Evolutionary conservation across 2,113 vertebrate species (phyloP).

Genomic region (Leucopsar rothschildi): DNA sequence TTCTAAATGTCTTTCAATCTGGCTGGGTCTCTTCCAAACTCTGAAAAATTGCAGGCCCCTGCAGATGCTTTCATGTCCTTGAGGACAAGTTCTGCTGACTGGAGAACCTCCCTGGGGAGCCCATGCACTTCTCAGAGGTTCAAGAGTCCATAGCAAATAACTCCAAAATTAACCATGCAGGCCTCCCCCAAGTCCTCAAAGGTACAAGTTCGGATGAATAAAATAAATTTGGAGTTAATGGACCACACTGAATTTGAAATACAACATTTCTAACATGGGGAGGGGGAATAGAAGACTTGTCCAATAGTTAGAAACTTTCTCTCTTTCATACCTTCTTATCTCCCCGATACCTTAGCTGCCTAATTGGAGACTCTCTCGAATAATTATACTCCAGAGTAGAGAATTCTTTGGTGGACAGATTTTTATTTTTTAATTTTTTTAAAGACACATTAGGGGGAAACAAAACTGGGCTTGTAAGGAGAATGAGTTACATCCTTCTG

Average conservation of each 20-base stretch:
- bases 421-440: neutral
- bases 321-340: neutral
- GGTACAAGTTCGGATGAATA: neutral
- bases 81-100: conserved; percentile 4
- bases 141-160: conserved; percentile 28
- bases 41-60: neutral
- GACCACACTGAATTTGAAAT: neutral
- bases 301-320: neutral
- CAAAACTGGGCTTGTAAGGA: conserved; percentile 21
- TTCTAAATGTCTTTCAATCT: neutral
- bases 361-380: neutral
- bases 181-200: neutral
- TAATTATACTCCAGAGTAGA: neutral
- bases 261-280: neutral
- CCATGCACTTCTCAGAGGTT: neutral
- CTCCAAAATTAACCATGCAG: conserved; percentile 26
- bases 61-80: conserved; percentile 19
- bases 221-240: conserved; percentile 30
- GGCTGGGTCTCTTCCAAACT: neutral
- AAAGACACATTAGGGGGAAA: neutral
- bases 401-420: neutral
- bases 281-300: neutral
- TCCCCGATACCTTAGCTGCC: neutral
- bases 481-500: conserved; percentile 6
- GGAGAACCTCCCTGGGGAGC: neutral